Evolutionary conservation across 2,113 vertebrate species (phyloP).

Genomic region (Eidolon helvum): DNA sequence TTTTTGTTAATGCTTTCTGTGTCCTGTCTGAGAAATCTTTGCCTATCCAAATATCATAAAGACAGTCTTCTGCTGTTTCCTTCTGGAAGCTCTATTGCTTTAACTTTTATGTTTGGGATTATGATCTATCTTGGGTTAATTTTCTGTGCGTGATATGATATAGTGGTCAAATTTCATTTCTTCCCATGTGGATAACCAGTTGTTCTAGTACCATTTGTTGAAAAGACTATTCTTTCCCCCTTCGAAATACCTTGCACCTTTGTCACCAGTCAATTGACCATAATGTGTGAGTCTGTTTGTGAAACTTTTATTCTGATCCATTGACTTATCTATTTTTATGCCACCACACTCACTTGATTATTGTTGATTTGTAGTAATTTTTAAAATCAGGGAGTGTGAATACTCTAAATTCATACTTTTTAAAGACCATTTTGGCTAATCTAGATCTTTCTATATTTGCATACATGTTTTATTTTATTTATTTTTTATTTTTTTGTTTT

Average conservation of each 20-base stretch:
- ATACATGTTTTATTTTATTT: background rate
- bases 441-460: background rate
- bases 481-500: no score
- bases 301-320: background rate
- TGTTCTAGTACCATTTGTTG: background rate
- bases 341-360: background rate
- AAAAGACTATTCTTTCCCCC: background rate
- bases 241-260: background rate
- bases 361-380: background rate
- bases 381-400: background rate
- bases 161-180: background rate
- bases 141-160: background rate
- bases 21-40: background rate
- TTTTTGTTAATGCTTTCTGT: background rate
- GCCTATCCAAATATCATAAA: background rate
- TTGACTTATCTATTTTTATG: background rate
- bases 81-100: background rate
- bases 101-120: background rate
- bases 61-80: background rate
- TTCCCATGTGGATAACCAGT: background rate
- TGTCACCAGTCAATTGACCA: background rate
- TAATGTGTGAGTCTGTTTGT: background rate
- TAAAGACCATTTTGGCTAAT: background rate
- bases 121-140: background rate
- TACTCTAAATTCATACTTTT: background rate